Conservation (phyloP, 2,888 invertebrate species). For the Mellilla xanthometata region DNA sequence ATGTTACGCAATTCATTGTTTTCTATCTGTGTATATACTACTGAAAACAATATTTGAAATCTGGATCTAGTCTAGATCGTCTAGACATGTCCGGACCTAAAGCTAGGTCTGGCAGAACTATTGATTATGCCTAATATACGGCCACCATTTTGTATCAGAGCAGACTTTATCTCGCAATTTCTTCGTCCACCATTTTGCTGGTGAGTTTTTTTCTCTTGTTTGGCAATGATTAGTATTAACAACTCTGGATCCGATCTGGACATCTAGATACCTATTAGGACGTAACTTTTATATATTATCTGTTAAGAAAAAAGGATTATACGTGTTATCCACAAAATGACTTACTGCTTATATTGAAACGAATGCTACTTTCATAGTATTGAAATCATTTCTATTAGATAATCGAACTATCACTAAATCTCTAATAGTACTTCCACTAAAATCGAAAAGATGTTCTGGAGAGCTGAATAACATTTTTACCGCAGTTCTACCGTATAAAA, state of each 20-base stretch:
- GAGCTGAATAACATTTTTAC: slow-evolving; percentile 31
- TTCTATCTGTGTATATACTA: too few relatives aligned
- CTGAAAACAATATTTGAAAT: too few relatives aligned
- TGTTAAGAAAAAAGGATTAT: too few relatives aligned
- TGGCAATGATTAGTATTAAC: too few relatives aligned
- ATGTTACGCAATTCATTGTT: too few relatives aligned
- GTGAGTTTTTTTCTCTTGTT: too few relatives aligned
- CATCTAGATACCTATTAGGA: too few relatives aligned
- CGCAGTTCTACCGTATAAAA: slow-evolving; percentile 31
- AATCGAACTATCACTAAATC: slow-evolving; percentile 9
- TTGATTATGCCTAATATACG: slow-evolving; percentile 35
- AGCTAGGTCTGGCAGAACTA: slow-evolving; percentile 21
- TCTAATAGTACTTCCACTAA: slow-evolving; percentile 10
- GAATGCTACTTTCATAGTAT: too few relatives aligned
- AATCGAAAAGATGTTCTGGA: slow-evolving; percentile 19
- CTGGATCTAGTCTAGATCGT: slow-evolving; percentile 2
- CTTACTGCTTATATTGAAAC: too few relatives aligned
- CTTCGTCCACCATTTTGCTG: slow-evolving; percentile 12
- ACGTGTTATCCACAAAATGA: too few relatives aligned
- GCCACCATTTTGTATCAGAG: slow-evolving; percentile 52
- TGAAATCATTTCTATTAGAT: slow-evolving; percentile 4
- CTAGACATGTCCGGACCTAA: slow-evolving; percentile 15
- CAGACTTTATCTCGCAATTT: slow-evolving; percentile 3
- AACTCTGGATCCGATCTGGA: too few relatives aligned
- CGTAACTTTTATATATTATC: too few relatives aligned